Percentiles rank a stretch among this genome's conserved stretches.
phyloP scores from a whole-genome alignment of 1,140 invertebrate genomes.

The Akabosia matsudoensis region DNA sequence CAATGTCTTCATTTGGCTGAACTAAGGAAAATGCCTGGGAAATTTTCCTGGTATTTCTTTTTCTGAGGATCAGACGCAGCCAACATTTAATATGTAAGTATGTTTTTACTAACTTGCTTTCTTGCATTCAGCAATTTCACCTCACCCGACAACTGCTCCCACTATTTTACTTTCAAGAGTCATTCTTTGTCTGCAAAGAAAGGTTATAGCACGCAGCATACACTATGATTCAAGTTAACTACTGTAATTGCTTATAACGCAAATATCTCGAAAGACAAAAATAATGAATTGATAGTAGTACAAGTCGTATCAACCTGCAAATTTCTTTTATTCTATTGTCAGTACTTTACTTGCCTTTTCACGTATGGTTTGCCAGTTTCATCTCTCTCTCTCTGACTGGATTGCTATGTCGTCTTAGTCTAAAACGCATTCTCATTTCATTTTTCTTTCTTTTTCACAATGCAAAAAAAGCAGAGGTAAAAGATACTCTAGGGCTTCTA shows the following conservation, averaged over 20 bases:
- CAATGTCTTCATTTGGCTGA: too few relatives aligned
- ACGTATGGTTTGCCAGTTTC: conserved; percentile 13
- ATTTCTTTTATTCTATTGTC: not conserved
- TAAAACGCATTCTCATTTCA: conserved; percentile 9
- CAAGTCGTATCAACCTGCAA: conserved; percentile 1
- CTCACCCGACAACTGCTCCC: not conserved
- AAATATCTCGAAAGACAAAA: not conserved
- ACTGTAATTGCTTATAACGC: not conserved
- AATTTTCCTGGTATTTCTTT: too few relatives aligned
- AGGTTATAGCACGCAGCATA: too few relatives aligned
- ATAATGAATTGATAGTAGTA: not conserved
- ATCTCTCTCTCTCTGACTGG: not conserved
- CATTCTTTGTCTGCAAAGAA: not conserved
- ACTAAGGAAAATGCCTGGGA: too few relatives aligned
- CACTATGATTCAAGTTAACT: conserved; percentile 3
- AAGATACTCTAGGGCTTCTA: not conserved
- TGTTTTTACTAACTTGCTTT: not conserved
- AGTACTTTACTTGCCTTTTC: conserved; percentile 4
- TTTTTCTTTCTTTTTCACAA: not conserved
- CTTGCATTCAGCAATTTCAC: not conserved
- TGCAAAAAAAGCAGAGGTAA: not conserved
- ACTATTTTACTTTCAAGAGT: not conserved
- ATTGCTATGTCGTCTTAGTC: not conserved
- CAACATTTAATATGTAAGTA: too few relatives aligned
- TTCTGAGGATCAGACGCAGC: too few relatives aligned